Evolutionary conservation across 2,888 invertebrate genomes (phyloP).

Genomic region (Carpatolechia fugitivella): DNA sequence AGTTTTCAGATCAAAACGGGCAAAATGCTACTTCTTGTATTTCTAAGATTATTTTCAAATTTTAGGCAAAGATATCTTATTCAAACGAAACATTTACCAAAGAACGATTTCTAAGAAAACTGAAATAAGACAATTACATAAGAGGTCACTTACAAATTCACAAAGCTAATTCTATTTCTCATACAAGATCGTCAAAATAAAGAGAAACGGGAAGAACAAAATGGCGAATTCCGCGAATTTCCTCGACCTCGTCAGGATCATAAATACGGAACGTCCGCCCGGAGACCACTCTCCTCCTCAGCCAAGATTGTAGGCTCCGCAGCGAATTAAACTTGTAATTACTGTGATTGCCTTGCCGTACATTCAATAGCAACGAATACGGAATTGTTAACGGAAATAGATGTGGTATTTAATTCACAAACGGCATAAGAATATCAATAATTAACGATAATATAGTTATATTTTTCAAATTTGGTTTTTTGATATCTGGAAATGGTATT

Average conservation of each 20-base stretch:
- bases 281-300: constrained; percentile 11
- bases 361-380: constrained; percentile 20
- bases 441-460: too few species aligned
- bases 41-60: too few species aligned
- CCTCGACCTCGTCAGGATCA: not conserved
- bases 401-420: not conserved
- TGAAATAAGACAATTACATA: too few species aligned
- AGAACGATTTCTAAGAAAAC: too few species aligned
- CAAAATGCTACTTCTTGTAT: too few species aligned
- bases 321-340: constrained; percentile 51
- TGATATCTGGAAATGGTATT: too few species aligned
- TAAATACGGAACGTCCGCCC: constrained; percentile 8
- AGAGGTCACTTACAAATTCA: too few species aligned
- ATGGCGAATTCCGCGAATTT: not conserved
- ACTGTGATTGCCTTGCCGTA: constrained; percentile 45
- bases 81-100: too few species aligned
- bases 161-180: not conserved
- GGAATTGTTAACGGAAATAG: not conserved
- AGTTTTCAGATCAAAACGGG: too few species aligned
- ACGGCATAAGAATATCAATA: too few species aligned
- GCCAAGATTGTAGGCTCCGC: constrained; percentile 20
- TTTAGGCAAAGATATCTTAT: too few species aligned
- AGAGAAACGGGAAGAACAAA: not conserved
- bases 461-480: too few species aligned
- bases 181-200: not conserved